Evolutionary conservation across 2,797 vertebrate species (phyloP).

Genomic region (Pelochelys cantorii): DNA sequence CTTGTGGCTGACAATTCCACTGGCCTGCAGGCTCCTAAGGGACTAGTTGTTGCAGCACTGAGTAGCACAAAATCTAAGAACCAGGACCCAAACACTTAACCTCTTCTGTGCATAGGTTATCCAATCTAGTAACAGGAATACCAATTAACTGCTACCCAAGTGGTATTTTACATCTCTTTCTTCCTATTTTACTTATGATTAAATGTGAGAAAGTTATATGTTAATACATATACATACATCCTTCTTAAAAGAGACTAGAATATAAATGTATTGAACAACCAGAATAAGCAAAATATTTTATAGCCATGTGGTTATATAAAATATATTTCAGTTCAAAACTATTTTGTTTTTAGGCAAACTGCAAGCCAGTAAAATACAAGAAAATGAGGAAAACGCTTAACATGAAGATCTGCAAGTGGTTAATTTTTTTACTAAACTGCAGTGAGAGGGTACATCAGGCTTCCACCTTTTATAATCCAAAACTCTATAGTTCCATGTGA

Average conservation of each 20-base stretch:
- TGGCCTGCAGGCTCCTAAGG: background rate
- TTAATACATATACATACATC: background rate
- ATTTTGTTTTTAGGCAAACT: conserved; percentile 2
- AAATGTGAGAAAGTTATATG: background rate
- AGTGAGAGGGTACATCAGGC: background rate
- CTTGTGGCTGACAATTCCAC: background rate
- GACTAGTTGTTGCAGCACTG: background rate
- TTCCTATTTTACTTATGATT: background rate
- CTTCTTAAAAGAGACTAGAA: background rate
- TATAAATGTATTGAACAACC: background rate
- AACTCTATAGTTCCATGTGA: background rate
- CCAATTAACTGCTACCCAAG: background rate
- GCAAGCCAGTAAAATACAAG: background rate
- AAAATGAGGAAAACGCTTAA: background rate
- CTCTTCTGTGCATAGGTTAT: background rate
- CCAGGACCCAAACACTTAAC: background rate
- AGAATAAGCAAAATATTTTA: background rate
- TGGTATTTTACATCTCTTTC: background rate
- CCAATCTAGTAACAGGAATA: background rate
- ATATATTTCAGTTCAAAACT: background rate
- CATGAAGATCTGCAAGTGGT: background rate
- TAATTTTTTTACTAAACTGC: background rate
- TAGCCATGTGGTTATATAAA: background rate
- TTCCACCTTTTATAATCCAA: background rate
- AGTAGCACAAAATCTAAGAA: background rate